Conservation (phyloP, 2,113 vertebrate species). For the Proteles cristata region DNA sequence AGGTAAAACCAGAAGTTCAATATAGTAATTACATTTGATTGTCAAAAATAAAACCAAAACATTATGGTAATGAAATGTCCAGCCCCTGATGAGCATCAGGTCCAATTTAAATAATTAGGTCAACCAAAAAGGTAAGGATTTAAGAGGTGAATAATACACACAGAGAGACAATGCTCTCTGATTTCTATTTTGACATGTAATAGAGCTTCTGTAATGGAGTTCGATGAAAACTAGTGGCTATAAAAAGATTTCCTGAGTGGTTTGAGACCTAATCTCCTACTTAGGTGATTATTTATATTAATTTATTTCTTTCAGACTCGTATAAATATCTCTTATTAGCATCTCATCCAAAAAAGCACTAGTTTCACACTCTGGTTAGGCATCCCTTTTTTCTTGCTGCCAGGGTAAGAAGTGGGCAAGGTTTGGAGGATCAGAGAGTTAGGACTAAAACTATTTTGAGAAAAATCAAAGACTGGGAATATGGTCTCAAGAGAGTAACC, state of each 20-base stretch:
- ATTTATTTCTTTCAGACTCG: not conserved
- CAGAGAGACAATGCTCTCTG: not conserved
- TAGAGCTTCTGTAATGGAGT: not conserved
- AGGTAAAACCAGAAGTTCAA: conserved; percentile 17
- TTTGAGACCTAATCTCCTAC: not conserved
- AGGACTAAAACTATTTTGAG: not conserved
- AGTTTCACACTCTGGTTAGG: not conserved
- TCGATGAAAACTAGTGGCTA: not conserved
- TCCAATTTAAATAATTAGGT: conserved; percentile 13
- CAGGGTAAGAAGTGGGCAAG: not conserved
- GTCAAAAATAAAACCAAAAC: not conserved
- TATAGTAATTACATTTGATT: not conserved
- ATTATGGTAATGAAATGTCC: not conserved
- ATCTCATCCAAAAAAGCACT: not conserved
- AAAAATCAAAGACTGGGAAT: not conserved
- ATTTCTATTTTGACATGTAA: conserved; percentile 22
- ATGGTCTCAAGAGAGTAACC: not conserved
- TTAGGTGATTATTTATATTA: conserved; percentile 15
- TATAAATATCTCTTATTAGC: not conserved
- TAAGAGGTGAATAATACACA: not conserved
- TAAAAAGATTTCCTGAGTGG: not conserved
- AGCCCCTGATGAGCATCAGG: not conserved
- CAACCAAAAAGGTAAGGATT: not conserved
- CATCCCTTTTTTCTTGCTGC: not conserved
- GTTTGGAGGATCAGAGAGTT: not conserved